Base-by-base conservation (phyloP, 2,888 invertebrate species). In the Stegophylla sp. region DNA sequence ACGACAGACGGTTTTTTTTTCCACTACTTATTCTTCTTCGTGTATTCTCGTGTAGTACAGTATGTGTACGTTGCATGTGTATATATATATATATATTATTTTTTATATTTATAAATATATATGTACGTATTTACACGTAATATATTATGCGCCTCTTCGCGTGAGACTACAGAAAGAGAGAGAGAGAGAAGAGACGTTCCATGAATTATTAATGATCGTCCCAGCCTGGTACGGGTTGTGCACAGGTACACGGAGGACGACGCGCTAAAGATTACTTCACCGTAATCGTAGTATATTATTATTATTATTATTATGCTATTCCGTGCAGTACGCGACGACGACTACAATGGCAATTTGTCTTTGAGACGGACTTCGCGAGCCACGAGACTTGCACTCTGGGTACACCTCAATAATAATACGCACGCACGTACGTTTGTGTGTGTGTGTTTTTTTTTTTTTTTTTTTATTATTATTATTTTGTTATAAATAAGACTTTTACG, bases 201-300 rank as follows among this genome's bases (percentile, higher is more conserved):
- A 75, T 64, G 74, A 63, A 75, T 75, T 75, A 75, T 75, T 75
- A 63, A 75, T 75, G 74, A 51, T 34, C 48, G 34, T 56, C 73
- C n/a, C 28, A 28, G 45, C 45, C 13, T 20, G 28, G 73, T 73
- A n/a, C n/a, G n/a, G n/a, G n/a, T n/a, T n/a, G n/a, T n/a, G n/a
- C n/a, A n/a, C n/a, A n/a, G n/a, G n/a, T n/a, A n/a, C n/a, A n/a
- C n/a, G n/a, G n/a, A n/a, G n/a, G n/a, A 51, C 48, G 69, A 69
- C 59, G 59, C 28, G 74, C 74, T 48, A 63, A 63, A n/a, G 48
- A 63, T 74, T n/a, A n/a, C n/a, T 74, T 63, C 59, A 53, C 72
- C n/a, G 41, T 23, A 1, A n/a, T n/a, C n/a, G 26, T 4, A 10
- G 45, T 45, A 51, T 17, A 5, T 17, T 17, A 7, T 17, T 13